Percentiles rank a stretch among this genome's conserved stretches.
Conservation (phyloP, 1,140 invertebrate species). For the Hylaeus volcanicus region DNA sequence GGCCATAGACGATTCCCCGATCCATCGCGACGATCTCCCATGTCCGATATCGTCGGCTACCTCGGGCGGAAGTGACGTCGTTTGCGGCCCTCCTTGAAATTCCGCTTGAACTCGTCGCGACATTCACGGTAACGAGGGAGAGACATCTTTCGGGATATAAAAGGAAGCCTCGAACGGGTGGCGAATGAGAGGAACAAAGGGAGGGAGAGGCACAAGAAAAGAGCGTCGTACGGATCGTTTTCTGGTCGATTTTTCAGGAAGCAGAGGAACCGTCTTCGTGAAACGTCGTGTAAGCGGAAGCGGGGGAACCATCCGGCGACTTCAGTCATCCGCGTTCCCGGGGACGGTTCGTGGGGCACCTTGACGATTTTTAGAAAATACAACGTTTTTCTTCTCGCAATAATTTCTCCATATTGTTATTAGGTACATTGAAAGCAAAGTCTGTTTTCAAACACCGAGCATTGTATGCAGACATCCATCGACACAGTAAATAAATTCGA, state of each 20-base stretch:
- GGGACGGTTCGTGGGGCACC: too few species aligned
- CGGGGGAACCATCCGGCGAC: conserved; percentile 42
- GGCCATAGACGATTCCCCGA: conserved; percentile 40
- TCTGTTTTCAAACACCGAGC: too few species aligned
- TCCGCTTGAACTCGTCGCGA: conserved; percentile 63
- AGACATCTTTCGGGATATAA: conserved; percentile 48
- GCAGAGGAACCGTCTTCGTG: conserved; percentile 18
- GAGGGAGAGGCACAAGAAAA: conserved; percentile 18
- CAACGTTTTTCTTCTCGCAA: too few species aligned
- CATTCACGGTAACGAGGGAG: conserved; percentile 64
- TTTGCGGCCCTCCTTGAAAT: conserved; percentile 52
- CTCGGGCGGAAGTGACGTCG: conserved; percentile 60
- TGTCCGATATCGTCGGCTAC: conserved; percentile 57
- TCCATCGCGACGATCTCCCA: conserved; percentile 45
- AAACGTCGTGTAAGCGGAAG: conserved; percentile 55
- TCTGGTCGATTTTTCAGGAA: conserved; percentile 57
- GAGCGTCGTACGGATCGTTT: conserved; percentile 35
- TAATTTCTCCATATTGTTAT: too few species aligned
- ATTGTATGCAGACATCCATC: too few species aligned
- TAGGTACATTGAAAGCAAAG: too few species aligned
- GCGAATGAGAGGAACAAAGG: conserved; percentile 21
- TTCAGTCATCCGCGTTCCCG: neutral
- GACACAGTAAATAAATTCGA: too few species aligned
- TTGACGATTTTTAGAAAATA: too few species aligned
- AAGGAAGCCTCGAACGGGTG: neutral